Conservation (phyloP, 2,113 vertebrate genomes). For the Hydrolagus affinis region DNA sequence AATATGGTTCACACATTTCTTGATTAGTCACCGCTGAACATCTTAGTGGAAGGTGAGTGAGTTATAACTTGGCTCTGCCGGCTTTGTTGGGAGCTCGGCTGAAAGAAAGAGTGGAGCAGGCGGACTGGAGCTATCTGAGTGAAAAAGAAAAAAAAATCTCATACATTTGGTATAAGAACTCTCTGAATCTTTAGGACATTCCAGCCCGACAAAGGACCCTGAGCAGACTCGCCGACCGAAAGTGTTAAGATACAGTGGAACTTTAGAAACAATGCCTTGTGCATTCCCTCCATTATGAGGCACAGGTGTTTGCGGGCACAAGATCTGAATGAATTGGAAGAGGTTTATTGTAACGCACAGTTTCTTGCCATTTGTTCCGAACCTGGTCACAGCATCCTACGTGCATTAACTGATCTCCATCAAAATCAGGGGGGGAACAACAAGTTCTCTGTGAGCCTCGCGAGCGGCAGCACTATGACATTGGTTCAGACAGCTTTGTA, state of each 20-base stretch:
- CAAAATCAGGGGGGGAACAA: slow-evolving; percentile 62
- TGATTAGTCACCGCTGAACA: slow-evolving; percentile 63
- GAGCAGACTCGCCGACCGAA: neutral
- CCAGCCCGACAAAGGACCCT: neutral
- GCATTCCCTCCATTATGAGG: slow-evolving; percentile 55
- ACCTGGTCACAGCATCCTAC: slow-evolving; percentile 68
- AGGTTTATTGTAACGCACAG: slow-evolving; percentile 57
- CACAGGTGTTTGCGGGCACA: slow-evolving; percentile 74
- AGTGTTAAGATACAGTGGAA: slow-evolving; percentile 45
- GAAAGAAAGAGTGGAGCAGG: neutral
- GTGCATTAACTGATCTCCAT: slow-evolving; percentile 75
- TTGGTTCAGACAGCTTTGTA: slow-evolving; percentile 66
- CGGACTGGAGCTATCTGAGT: too few relatives aligned
- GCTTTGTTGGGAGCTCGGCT: neutral
- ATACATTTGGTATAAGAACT: neutral
- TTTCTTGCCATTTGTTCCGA: slow-evolving; percentile 68
- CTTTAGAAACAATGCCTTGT: slow-evolving; percentile 44
- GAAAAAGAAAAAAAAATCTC: too few relatives aligned
- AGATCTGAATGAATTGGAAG: slow-evolving; percentile 50
- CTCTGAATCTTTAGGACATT: neutral
- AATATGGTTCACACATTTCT: slow-evolving; percentile 78
- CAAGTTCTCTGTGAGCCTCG: slow-evolving; percentile 62
- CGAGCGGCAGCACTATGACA: slow-evolving; percentile 62
- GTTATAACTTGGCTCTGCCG: neutral
- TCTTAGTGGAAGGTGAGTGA: slow-evolving; percentile 5